phyloP scores from a whole-genome alignment of 2,797 vertebrate species.

The Channa striata region DNA sequence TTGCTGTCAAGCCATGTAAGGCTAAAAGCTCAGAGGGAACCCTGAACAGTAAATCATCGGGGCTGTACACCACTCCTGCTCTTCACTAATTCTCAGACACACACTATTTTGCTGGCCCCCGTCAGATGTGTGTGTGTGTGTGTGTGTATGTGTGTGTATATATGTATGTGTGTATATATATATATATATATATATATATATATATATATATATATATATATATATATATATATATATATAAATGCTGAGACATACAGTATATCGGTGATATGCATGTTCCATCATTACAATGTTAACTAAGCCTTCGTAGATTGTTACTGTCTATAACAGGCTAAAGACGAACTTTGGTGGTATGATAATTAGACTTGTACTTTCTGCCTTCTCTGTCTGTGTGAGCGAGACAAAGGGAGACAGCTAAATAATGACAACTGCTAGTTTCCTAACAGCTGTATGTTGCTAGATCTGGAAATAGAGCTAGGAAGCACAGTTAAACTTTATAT shows the following conservation, averaged over 20 bases:
- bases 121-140: neutral
- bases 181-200: too few species aligned
- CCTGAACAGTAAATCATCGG: slow-evolving; percentile 69
- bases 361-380: slow-evolving; percentile 15
- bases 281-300: neutral
- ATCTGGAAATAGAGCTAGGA: slow-evolving; percentile 4
- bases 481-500: neutral
- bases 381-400: slow-evolving; percentile 25
- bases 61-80: slow-evolving; percentile 55
- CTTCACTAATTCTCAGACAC: slow-evolving; percentile 40
- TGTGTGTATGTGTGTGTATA: neutral
- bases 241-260: too few species aligned
- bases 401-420: slow-evolving; percentile 53
- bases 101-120: slow-evolving; percentile 17
- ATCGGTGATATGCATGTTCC: neutral
- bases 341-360: slow-evolving; percentile 27
- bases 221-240: too few species aligned
- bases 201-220: too few species aligned
- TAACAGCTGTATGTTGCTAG: slow-evolving; percentile 60
- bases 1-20: slow-evolving; percentile 80
- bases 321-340: neutral
- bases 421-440: slow-evolving; percentile 67
- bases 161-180: neutral
- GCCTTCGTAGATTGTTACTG: neutral
- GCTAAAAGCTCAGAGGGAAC: slow-evolving; percentile 76